Base-by-base conservation (phyloP, 2,888 invertebrate genomes). In the Stegophylla sp. region DNA sequence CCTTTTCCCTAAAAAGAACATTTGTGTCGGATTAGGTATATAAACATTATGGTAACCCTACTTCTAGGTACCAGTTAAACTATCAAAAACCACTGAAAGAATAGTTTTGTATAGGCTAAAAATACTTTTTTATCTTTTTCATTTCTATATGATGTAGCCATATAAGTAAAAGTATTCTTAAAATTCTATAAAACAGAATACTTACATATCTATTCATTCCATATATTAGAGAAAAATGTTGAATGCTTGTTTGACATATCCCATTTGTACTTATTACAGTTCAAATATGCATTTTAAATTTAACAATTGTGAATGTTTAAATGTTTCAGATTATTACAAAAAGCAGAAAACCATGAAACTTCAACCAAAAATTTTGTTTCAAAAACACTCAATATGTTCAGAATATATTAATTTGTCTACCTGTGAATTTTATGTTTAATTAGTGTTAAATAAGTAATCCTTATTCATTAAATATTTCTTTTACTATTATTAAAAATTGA, bases 311-410 rank as follows among this genome's bases (percentile, higher is more conserved):
- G 34, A 9, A 45, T 73, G 20, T 56, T 53, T 63, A n/a, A 17
- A 43, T 76, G n/a, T 76, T 76, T 76, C 75, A 76, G 75, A 66
- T 76, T 1, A 41, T 75, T 64, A 13, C 48, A 53, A 34, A n/a
- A 63, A 66, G 66, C 64, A 64, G n/a, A 23, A n/a, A 23, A 63
- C 12, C 9, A 41, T 53, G 41, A 53, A 26, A 9, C 75, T 15
- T 43, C 56, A 72, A 23, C 13, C 43, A 23, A 41, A 15, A 75
- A 9, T 76, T 66, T 43, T 64, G n/a, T 53, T 9, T 64, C 23
- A 64, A 64, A 64, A 17, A 53, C 51, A 66, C 5, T 76, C 41
- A 7, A 26, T n/a, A n/a, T 66, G 26, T 76, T 66, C 53, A 56
- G 53, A 66, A 53, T 3, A 26, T 74, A 51, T 51, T 34, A 53